A percentile compares a stretch with the other conserved stretches of the same genome.
Conservation (phyloP, 2,888 invertebrate species). For the Mesoligia furuncula region DNA sequence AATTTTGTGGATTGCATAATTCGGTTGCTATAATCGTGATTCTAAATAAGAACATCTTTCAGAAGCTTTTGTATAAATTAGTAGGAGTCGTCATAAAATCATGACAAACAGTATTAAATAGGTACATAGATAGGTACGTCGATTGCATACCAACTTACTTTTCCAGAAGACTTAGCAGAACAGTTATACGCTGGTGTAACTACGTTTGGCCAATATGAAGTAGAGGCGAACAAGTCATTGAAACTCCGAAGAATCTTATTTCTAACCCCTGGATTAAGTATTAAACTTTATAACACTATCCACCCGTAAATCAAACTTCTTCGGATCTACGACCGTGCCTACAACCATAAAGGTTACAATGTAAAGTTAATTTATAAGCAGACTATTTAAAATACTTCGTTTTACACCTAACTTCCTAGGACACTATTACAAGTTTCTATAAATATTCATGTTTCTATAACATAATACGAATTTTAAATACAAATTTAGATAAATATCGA, state of each 20-base stretch:
- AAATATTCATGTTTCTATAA: slow-evolving; percentile 29
- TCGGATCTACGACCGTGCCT: neutral
- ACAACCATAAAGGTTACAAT: slow-evolving; percentile 1
- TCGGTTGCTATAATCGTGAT: neutral
- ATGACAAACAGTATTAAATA: neutral
- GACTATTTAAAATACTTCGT: neutral
- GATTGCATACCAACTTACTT: neutral
- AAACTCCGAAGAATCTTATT: too few species aligned
- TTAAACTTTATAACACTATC: too few species aligned
- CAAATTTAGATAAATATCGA: slow-evolving; percentile 16
- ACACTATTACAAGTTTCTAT: slow-evolving; percentile 36
- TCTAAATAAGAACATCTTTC: slow-evolving; percentile 12
- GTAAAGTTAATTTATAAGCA: neutral
- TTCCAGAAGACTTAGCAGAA: neutral
- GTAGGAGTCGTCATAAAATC: neutral
- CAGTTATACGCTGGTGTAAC: neutral
- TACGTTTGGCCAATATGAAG: neutral
- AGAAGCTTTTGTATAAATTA: neutral
- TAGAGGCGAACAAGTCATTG: neutral
- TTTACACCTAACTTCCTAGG: slow-evolving; percentile 28
- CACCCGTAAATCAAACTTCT: neutral
- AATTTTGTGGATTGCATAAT: slow-evolving; percentile 36
- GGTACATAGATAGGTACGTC: neutral
- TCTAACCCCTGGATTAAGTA: neutral
- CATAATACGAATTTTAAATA: slow-evolving; percentile 25